Conservation (phyloP, 1,140 invertebrate species). For the Zaprionus ornatus region DNA sequence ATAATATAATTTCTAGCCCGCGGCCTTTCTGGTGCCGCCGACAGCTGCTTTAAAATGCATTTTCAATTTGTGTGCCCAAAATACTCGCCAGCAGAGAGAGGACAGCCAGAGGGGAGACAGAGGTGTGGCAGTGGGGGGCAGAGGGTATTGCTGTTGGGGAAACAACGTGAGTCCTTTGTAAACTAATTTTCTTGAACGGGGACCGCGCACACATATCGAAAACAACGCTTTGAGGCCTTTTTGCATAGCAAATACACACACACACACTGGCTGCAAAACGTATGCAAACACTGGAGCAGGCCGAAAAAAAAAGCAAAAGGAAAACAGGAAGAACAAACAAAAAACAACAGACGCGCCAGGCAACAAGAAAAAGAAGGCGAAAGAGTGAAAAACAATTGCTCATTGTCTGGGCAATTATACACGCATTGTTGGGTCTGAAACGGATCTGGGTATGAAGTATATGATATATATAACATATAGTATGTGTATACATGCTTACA, state of each 20-base stretch:
- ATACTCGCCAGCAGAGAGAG: slow-evolving; percentile 3
- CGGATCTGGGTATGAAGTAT: slow-evolving; percentile 16
- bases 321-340: slow-evolving; percentile 24
- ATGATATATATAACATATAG: neutral
- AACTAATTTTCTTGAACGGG: slow-evolving; percentile 75
- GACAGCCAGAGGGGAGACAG: neutral
- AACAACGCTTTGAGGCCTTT: slow-evolving; percentile 76
- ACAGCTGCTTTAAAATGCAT: slow-evolving; percentile 79
- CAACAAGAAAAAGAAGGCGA: slow-evolving; percentile 45
- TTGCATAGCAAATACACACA: slow-evolving; percentile 74
- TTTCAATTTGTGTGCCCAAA: slow-evolving; percentile 69
- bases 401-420: slow-evolving; percentile 81
- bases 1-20: slow-evolving; percentile 75
- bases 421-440: slow-evolving; percentile 66
- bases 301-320: slow-evolving; percentile 31
- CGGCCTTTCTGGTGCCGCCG: slow-evolving; percentile 43
- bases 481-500: too few relatives aligned
- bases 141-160: slow-evolving; percentile 3
- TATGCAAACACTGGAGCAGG: slow-evolving; percentile 72
- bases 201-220: slow-evolving; percentile 54
- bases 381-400: slow-evolving; percentile 77
- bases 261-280: slow-evolving; percentile 62
- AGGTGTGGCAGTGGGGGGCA: neutral
- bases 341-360: neutral
- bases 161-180: slow-evolving; percentile 65